Conservation (phyloP, 1,140 invertebrate genomes). For the Zaprionus gabonicus region DNA sequence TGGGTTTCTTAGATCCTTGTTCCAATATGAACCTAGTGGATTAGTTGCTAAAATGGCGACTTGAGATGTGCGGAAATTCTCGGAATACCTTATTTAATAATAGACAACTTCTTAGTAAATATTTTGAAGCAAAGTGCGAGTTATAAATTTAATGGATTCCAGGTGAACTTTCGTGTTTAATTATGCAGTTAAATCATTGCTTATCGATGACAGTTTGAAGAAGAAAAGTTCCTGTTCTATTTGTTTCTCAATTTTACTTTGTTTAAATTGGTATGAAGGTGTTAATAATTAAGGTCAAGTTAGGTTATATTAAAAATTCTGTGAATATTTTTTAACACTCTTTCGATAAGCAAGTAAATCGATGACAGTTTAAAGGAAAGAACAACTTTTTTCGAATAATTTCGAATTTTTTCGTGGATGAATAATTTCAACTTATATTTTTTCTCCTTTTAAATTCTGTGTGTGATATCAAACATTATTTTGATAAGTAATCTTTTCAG, state of each 20-base stretch:
- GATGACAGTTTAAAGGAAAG: no score
- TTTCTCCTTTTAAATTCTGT: not conserved
- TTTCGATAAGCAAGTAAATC: no score
- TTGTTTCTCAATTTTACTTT: no score
- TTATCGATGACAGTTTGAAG: not conserved
- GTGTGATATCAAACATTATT: not conserved
- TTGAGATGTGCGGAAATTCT: conserved; percentile 10
- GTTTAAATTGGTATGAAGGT: no score
- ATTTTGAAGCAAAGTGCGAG: not conserved
- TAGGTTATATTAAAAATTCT: no score
- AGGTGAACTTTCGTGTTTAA: not conserved
- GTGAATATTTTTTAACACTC: no score
- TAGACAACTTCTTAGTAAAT: not conserved
- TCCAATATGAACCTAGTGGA: conserved; percentile 19
- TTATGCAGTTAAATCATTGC: not conserved
- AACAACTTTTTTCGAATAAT: no score
- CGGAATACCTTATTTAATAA: not conserved
- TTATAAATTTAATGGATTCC: not conserved
- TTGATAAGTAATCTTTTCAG: not conserved
- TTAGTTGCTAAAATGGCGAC: conserved; percentile 26
- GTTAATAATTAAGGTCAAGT: no score
- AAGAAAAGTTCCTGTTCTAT: not conserved
- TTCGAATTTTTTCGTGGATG: no score
- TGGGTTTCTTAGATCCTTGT: conserved; percentile 20
- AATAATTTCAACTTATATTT: no score